phyloP scores from a whole-genome alignment of 1,140 invertebrate genomes.

The Phenacoccus solenopsis region DNA sequence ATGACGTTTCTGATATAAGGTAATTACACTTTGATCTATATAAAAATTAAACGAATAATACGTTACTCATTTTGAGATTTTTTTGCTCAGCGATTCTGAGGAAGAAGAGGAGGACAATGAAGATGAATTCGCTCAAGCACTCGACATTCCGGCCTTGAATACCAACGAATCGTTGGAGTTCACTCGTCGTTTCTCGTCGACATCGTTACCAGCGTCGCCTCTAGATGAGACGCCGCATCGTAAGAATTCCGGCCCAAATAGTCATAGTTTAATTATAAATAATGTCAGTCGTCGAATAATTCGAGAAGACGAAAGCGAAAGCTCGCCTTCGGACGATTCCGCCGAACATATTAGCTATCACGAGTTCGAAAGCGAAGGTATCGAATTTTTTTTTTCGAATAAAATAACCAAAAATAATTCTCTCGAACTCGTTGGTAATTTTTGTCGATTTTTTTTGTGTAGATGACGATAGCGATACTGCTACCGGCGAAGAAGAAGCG shows the following conservation, averaged over 20 bases:
- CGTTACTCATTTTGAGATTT: background rate
- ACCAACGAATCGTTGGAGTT: constrained; percentile 5
- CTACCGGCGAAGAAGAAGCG: constrained; percentile 56
- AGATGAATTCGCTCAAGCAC: constrained; percentile 46
- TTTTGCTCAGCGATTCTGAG: constrained; percentile 38
- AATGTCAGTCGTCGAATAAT: constrained; percentile 21
- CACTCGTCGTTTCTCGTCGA: background rate
- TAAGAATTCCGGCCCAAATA: background rate
- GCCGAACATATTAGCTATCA: constrained; percentile 41
- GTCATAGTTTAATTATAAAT: background rate
- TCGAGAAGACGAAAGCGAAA: constrained; percentile 30
- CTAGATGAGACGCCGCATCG: background rate
- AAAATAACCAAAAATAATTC: too few relatives aligned
- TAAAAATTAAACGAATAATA: too few relatives aligned
- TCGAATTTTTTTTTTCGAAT: too few relatives aligned
- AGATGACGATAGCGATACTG: constrained; percentile 56
- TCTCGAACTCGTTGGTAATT: background rate
- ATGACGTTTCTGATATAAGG: constrained; percentile 58
- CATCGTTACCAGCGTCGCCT: background rate
- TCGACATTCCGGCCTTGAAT: constrained; percentile 33
- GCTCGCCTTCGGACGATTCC: constrained; percentile 39
- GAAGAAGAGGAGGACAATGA: constrained; percentile 38
- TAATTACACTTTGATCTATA: constrained; percentile 24
- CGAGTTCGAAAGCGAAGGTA: constrained; percentile 51
- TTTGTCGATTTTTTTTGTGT: constrained; percentile 22